phyloP scores from a whole-genome alignment of 2,797 vertebrate species.

The Peromyscus melanophrys region DNA sequence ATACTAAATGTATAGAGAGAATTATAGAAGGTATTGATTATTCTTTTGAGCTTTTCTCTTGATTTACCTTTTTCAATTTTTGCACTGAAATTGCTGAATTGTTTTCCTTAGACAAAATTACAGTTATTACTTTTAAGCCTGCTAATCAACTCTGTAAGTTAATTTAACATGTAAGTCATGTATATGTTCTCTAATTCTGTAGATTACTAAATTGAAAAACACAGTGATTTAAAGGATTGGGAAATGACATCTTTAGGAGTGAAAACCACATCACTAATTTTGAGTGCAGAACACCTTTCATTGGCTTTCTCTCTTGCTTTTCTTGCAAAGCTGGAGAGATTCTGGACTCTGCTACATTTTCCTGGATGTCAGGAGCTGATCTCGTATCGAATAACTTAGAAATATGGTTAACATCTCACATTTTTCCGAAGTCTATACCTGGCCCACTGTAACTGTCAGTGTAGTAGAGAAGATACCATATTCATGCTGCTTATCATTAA shows the following conservation, averaged over 20 bases:
- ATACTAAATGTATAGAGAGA: not conserved
- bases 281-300: not conserved
- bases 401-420: not conserved
- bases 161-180: not conserved
- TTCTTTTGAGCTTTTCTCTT: not conserved
- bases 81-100: conserved; percentile 4
- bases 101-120: not conserved
- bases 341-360: conserved; percentile 10
- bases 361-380: not conserved
- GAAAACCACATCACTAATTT: not conserved
- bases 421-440: not conserved
- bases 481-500: conserved; percentile 33
- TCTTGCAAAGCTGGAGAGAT: conserved; percentile 12
- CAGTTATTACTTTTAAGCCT: not conserved
- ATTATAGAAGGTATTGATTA: not conserved
- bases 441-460: not conserved
- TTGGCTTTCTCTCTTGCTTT: not conserved
- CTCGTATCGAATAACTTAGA: not conserved
- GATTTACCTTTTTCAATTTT: conserved; percentile 23
- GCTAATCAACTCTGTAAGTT: not conserved
- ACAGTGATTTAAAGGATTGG: not conserved
- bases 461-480: not conserved
- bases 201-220: conserved; percentile 3
- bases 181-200: not conserved
- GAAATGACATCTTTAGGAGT: conserved; percentile 18